Evolutionary conservation across 2,888 invertebrate species (phyloP).

Genomic region (Maniola hyperantus): DNA sequence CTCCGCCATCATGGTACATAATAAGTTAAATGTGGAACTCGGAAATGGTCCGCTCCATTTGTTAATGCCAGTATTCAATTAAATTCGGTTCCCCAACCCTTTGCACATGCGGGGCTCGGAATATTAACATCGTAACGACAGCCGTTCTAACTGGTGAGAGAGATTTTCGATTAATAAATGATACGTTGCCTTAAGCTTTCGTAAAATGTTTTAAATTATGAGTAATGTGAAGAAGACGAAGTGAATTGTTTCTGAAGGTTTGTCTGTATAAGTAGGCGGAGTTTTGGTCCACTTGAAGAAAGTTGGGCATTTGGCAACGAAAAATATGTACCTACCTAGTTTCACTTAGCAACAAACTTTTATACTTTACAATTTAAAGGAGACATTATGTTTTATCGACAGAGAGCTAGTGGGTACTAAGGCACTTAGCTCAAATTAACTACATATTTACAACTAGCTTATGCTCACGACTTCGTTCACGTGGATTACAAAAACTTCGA

Average conservation of each 20-base stretch:
- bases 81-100: slow-evolving; percentile 76
- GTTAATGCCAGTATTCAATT: slow-evolving; percentile 82
- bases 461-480: no score
- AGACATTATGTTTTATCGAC: no score
- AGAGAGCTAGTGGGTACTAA: no score
- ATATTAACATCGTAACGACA: slow-evolving; percentile 61
- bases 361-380: no score
- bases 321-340: background rate
- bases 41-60: slow-evolving; percentile 76
- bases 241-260: slow-evolving; percentile 14
- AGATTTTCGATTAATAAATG: slow-evolving; percentile 37
- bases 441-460: no score
- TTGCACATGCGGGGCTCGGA: slow-evolving; percentile 68
- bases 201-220: slow-evolving; percentile 31
- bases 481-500: no score
- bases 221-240: slow-evolving; percentile 31
- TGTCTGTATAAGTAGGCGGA: background rate
- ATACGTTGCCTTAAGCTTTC: slow-evolving; percentile 19
- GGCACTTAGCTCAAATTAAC: no score
- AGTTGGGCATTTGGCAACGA: background rate
- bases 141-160: slow-evolving; percentile 32
- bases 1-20: slow-evolving; percentile 72
- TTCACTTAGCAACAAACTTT: no score
- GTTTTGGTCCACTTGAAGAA: background rate
- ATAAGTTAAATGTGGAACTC: slow-evolving; percentile 78